phyloP scores from a whole-genome alignment of 2,888 invertebrate species.

The Hybos culiciformis region DNA sequence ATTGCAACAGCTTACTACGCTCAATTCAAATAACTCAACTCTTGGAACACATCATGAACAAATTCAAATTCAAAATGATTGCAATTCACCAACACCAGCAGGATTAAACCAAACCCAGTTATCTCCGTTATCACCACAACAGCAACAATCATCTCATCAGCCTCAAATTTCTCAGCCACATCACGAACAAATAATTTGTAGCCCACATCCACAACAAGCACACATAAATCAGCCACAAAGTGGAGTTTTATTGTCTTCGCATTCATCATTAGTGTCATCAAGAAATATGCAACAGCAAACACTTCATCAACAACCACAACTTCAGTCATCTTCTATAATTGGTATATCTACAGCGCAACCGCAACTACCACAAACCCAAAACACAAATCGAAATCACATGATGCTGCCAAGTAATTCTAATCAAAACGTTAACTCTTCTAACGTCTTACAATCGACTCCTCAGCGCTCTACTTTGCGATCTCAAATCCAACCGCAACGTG shows the following conservation, averaged over 20 bases:
- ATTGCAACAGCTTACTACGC: constrained; percentile 7
- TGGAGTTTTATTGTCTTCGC: constrained; percentile 3
- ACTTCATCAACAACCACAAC: constrained; percentile 11
- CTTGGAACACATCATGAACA: constrained; percentile 3
- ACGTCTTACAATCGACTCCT: constrained; percentile 12
- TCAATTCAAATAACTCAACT: background rate
- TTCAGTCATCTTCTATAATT: constrained; percentile 11
- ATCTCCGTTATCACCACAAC: constrained; percentile 18
- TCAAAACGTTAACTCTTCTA: background rate
- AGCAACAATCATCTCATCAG: constrained; percentile 2
- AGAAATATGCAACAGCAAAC: constrained; percentile 10
- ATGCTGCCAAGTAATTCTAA: background rate
- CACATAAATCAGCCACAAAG: background rate
- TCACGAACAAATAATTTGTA: background rate
- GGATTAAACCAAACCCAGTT: constrained; percentile 21
- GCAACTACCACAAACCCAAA: constrained; percentile 11
- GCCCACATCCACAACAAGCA: background rate
- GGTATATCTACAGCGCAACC: constrained; percentile 14
- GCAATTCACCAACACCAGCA: constrained; percentile 15
- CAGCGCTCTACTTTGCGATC: constrained; percentile 18
- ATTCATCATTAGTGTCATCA: constrained; percentile 12
- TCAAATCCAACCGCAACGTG: constrained; percentile 18
- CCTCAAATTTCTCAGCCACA: constrained; percentile 1
- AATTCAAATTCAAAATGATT: constrained; percentile 11
- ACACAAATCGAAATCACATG: constrained; percentile 6